These are phyloP conservation scores for Brassicogethes aeneus DNA, from an alignment of 2,888 invertebrate species.

Conservation along the genomic window DNA sequence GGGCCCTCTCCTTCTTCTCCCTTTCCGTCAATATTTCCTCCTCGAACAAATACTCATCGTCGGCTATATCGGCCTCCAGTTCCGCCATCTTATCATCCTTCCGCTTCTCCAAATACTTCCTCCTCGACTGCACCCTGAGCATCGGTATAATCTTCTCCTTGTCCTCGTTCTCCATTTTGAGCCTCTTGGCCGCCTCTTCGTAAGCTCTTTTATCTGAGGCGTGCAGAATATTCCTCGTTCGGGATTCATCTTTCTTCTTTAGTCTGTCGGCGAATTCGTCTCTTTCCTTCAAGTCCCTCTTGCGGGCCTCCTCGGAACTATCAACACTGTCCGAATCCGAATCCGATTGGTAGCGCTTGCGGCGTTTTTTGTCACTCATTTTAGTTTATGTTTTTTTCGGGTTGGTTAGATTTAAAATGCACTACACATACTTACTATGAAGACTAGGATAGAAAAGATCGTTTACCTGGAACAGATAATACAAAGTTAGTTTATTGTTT, in stretches of 20 bases:
- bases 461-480: background rate
- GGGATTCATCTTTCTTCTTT: constrained; percentile 81
- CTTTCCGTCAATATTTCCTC: constrained; percentile 79
- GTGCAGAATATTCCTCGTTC: constrained; percentile 70
- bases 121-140: constrained; percentile 80
- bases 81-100: constrained; percentile 95
- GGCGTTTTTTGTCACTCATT: constrained; percentile 33
- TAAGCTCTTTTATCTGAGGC: constrained; percentile 59
- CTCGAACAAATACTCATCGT: constrained; percentile 93
- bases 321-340: constrained; percentile 52
- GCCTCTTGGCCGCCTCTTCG: constrained; percentile 83
- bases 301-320: constrained; percentile 72
- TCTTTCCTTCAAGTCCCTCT: constrained; percentile 78
- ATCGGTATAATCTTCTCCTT: constrained; percentile 80
- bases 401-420: too few relatives aligned
- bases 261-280: constrained; percentile 90
- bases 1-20: constrained; percentile 76
- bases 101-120: constrained; percentile 91
- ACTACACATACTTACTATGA: too few relatives aligned
- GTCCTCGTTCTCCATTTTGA: constrained; percentile 81
- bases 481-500: too few relatives aligned
- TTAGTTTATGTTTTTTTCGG: constrained; percentile 1
- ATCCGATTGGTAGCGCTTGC: constrained; percentile 44
- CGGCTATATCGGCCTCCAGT: constrained; percentile 86
- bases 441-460: too few relatives aligned